Evolutionary conservation across 2,113 vertebrate genomes (phyloP), one percentile per base, ranked within the genome.

Genomic region (Epinephelus fuscoguttatus): DNA sequence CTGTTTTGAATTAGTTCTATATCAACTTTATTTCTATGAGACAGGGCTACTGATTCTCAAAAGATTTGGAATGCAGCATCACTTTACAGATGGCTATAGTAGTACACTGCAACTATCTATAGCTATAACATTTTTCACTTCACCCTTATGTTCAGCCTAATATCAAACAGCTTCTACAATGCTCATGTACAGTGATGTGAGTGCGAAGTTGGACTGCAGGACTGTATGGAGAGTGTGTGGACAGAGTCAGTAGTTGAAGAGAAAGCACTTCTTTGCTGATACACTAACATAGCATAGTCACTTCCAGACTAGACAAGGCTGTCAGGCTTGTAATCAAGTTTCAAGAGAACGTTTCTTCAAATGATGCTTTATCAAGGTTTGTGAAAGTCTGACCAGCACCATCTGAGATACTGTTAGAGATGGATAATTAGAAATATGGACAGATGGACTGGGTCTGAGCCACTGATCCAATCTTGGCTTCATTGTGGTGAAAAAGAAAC

Each of bases 401-500:
- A 45, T 76, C 37, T 67, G 18, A 67, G 33, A 67, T 40, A n/a
- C n/a, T 30, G 52, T 78, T 69, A 37, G 64, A 59, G 47, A 33
- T 23, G 25, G 25, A 69, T 69, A 50, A 60, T 69, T 50, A 60
- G 55, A 76, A 45, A 30, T 30, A 56, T 27, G 25, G 52, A 70
- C 47, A 70, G 67, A 70, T 70, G 67, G 67, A 70, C 56, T 0
- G 4, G 47, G 30, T 11, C 68, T 66, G 61, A 66, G 49, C 49
- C 27, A 64, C n/a, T 55, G 21, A 63, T 45, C 33, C 21, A 25
- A n/a, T 57, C 37, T 37, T 30, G 49, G 23, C 50, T 71, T 63
- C 64, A 59, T 27, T 64, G 71, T 60, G 67, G 40, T 57, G 64
- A 33, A 23, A 68, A 79, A 56, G 25, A 79, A 55, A 56, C n/a